These are phyloP conservation scores for Henricia sp. DNA, from an alignment of 53 echinoderm and acorn worm species.

Conservation along the genomic window DNA sequence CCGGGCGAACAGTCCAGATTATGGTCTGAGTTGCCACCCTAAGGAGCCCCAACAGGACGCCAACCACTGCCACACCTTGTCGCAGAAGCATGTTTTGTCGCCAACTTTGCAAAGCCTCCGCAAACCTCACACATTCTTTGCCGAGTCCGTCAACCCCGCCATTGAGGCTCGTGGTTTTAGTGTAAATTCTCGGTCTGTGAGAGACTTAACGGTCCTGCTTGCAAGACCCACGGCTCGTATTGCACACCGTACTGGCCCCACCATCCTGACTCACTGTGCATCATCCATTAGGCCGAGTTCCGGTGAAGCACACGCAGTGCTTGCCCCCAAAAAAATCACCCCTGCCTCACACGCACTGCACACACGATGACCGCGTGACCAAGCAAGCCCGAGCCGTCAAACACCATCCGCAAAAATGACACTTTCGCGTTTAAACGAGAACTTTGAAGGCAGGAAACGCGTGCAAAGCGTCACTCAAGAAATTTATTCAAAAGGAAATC, in stretches of 20 bases:
- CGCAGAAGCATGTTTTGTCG: neutral
- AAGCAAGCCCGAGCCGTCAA: too few relatives aligned
- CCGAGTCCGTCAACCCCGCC: neutral
- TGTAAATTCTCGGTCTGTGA: neutral
- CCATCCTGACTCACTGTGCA: slow-evolving; percentile 45
- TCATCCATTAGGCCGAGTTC: slow-evolving; percentile 58
- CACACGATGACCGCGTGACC: too few relatives aligned
- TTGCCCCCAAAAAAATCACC: neutral
- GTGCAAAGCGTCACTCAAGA: too few relatives aligned
- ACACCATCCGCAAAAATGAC: too few relatives aligned
- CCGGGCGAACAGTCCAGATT: slow-evolving; percentile 55
- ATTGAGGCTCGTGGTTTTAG: neutral
- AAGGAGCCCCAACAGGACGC: slow-evolving; percentile 8
- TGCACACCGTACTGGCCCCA: neutral
- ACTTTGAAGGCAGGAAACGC: too few relatives aligned
- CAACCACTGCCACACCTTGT: neutral
- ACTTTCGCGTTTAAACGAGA: too few relatives aligned
- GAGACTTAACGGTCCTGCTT: slow-evolving; percentile 6
- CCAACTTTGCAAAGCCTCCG: neutral
- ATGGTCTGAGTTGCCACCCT: slow-evolving; percentile 12
- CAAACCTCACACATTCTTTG: neutral
- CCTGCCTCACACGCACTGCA: neutral
- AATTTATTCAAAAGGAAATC: too few relatives aligned
- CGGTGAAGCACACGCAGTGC: slow-evolving; percentile 33
- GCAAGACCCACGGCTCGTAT: neutral